Evolutionary conservation across 2,888 invertebrate genomes (phyloP), one percentile per base, ranked within the genome.

Genomic region (Rhorus exstirpatorius): DNA sequence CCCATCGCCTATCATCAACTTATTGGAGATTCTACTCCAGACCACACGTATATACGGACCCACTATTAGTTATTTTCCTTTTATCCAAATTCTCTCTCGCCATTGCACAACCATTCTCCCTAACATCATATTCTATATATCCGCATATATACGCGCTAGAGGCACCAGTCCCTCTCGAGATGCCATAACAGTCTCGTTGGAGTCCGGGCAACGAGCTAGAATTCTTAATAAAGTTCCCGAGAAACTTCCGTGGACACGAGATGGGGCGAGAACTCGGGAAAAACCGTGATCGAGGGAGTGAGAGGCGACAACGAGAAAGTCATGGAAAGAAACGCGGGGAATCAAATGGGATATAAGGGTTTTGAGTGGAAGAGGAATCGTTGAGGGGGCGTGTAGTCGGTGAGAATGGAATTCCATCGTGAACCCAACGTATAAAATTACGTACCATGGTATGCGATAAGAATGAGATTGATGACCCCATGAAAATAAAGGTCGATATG

Each of bases 171-270:
- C 68, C 38, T 46, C 17, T 44, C 55, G 10, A 21, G 24, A 67
- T 2, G 31, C 35, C 14, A 26, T 12, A 3, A 70, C 21, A 35
- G 38, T 63, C 51, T 53, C 68, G 10, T 21, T 68, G 61, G 21
- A 51, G 65, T 75, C 58, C 67, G 38, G 31, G 71, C 74, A 49
- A 72, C 77, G 79, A 83, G 81, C 74, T 79, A 90, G 90, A 91
- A 91, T 91, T 87, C 89, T 90, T 91, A 91, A 91, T 91, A 91
- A 91, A 89, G 88, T 89, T 86, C 41, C 86, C 86, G 68, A 74
- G 84, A 86, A 84, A 83, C 79, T 81, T 80, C 67, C 75, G 78
- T 70, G 79, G 63, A 70, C 81, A 24, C 24, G 55, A 53, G 46
- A 68, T 55, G 51, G 83, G 74, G 84, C 81, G 83, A 87, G 86